These are phyloP conservation scores for Eolophus roseicapilla DNA, from an alignment of 2,113 vertebrate species.

Conservation along the genomic window DNA sequence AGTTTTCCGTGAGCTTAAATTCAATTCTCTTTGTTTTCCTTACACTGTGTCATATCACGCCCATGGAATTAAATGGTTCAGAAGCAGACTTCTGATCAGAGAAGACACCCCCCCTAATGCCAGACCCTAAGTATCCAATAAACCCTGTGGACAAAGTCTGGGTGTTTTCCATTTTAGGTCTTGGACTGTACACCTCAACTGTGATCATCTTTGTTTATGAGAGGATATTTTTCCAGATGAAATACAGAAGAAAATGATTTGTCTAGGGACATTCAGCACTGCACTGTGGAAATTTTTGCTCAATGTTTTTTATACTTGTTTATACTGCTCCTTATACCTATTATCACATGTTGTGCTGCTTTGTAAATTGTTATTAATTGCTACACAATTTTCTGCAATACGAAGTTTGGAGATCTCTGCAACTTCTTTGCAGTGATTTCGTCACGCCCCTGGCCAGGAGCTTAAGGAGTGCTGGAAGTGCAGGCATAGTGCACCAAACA, in stretches of 20 bases:
- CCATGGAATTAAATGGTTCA: background rate
- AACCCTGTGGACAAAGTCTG: background rate
- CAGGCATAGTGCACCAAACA: background rate
- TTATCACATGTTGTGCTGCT: background rate
- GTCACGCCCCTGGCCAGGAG: background rate
- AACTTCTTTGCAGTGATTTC: background rate
- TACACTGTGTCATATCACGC: background rate
- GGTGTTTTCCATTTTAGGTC: background rate
- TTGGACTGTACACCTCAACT: background rate
- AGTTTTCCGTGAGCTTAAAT: background rate
- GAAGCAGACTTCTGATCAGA: background rate
- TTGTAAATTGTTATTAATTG: constrained; percentile 27
- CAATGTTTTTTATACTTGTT: background rate
- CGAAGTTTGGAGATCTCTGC: background rate
- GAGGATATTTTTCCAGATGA: background rate
- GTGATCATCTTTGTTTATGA: rapidly evolving
- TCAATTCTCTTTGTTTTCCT: background rate
- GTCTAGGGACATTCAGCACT: background rate
- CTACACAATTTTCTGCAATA: background rate
- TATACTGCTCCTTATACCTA: background rate
- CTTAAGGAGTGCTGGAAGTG: background rate
- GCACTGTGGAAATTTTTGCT: background rate
- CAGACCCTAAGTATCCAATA: background rate
- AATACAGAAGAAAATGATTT: background rate
- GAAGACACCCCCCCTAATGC: background rate